Evolutionary conservation across 2,797 vertebrate species (phyloP).

Genomic region (Luscinia megarhynchos): DNA sequence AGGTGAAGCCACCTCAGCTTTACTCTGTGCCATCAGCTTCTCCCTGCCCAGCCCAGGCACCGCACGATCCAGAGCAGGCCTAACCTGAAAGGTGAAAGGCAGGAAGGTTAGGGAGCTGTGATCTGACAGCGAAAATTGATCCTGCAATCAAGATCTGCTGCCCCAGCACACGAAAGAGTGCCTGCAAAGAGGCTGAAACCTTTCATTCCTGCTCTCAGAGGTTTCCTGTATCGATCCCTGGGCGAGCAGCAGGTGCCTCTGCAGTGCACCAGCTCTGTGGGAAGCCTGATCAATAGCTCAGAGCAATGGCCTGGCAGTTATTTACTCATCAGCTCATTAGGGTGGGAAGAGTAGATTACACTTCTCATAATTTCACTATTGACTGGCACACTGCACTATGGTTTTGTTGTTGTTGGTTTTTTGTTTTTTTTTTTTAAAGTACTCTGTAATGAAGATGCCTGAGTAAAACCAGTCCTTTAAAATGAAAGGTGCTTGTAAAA

Average conservation of each 20-base stretch:
- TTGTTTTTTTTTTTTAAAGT: not conserved
- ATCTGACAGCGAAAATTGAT: not conserved
- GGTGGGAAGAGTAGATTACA: constrained; percentile 49
- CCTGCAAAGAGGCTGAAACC: not conserved
- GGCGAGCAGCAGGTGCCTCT: not conserved
- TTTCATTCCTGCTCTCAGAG: not conserved
- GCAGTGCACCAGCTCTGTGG: not conserved
- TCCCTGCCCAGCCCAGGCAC: not conserved
- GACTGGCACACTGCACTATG: not conserved
- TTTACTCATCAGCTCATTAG: constrained; percentile 65
- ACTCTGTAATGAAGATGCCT: not conserved
- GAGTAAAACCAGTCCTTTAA: not conserved
- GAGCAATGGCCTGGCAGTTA: constrained; percentile 34
- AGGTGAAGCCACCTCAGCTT: not conserved
- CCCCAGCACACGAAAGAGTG: not conserved
- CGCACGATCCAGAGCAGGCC: fast-evolving
- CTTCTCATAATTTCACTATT: constrained; percentile 39
- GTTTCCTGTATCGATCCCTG: constrained; percentile 12
- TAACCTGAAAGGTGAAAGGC: not conserved
- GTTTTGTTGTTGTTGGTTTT: not conserved
- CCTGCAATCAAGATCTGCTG: not conserved
- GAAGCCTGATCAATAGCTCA: constrained; percentile 25
- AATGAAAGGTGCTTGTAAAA: not conserved
- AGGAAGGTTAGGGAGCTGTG: not conserved
- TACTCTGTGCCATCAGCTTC: not conserved